Conservation (phyloP, 2,888 invertebrate genomes). For the Cephus rjabovi region DNA sequence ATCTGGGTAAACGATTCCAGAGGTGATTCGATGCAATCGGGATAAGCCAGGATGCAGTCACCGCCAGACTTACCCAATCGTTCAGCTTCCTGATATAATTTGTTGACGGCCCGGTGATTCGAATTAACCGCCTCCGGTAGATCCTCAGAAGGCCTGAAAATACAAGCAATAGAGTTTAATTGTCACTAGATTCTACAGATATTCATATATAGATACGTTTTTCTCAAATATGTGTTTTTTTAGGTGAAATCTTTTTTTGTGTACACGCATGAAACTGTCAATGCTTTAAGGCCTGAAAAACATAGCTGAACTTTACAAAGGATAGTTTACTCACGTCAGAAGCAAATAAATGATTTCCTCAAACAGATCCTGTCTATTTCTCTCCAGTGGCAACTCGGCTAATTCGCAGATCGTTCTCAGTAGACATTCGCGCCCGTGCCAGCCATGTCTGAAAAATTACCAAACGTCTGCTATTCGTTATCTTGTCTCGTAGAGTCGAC, state of each 20-base stretch:
- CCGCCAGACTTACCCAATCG: slow-evolving; percentile 55
- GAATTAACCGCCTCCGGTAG: slow-evolving; percentile 47
- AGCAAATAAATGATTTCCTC: slow-evolving; percentile 76
- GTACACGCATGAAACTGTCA: too few relatives aligned
- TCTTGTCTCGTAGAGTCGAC: not conserved
- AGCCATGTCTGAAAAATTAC: slow-evolving; percentile 69
- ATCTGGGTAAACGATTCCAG: slow-evolving; percentile 60
- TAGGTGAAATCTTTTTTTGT: too few relatives aligned
- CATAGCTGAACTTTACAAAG: slow-evolving; percentile 15
- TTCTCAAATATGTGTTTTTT: not conserved
- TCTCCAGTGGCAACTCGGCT: slow-evolving; percentile 69
- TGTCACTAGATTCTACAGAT: not conserved
- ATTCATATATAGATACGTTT: not conserved
- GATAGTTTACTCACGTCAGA: slow-evolving; percentile 73
- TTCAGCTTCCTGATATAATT: slow-evolving; percentile 61
- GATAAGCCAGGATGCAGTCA: slow-evolving; percentile 57
- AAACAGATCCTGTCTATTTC: slow-evolving; percentile 73
- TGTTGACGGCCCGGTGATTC: slow-evolving; percentile 47
- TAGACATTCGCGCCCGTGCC: slow-evolving; percentile 73
- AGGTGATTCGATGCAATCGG: slow-evolving; percentile 58
- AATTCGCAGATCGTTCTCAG: slow-evolving; percentile 77
- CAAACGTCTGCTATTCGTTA: not conserved
- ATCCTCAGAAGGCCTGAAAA: slow-evolving; percentile 60
- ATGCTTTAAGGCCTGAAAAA: too few relatives aligned
- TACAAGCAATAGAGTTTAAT: slow-evolving; percentile 22